Evolutionary conservation across 2,888 invertebrate genomes (phyloP), one percentile per base, ranked within the genome.

Genomic region (Chorisops tibialis): DNA sequence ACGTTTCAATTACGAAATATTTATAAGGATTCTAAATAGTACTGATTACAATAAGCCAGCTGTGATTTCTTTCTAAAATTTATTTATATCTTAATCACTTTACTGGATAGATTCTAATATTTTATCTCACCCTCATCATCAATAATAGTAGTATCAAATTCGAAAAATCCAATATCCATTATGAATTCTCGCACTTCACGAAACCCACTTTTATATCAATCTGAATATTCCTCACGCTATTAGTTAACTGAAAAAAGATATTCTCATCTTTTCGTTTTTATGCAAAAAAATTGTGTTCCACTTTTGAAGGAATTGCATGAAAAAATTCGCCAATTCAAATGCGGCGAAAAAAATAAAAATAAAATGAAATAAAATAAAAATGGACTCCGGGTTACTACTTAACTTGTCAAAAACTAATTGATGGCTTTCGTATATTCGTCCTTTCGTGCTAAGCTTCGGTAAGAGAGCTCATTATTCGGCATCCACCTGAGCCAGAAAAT

Each of bases 321-420:
- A 39, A 18, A 7, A 43, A 18, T 43, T 43, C 19, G 41, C 5
- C 43, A 12, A 14, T 41, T 41, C 41, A 5, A 14, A n/a, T n/a
- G 41, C 16, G 41, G 37, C 6, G 11, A 37, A 37, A 6, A 11
- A 41, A 41, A n/a, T n/a, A 41, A 14, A 11, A 41, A n/a, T 45
- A 19, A 45, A 45, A 45, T 18, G 18, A 45, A 45, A 11, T 14
- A 45, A 9, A 30, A 30, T 7, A 30, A 24, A 30, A 30, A 30
- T 2, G 30, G 30, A 30, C 30, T 5, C n/a, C 7, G 30, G 9
- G 30, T 30, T 30, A 30, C 30, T 30, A 30, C 48, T 48, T 48
- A 48, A 48, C n/a, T 48, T 48, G 48, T 48, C 48, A 48, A 19
- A 48, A 48, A 24, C 22, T 48, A 48, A 48, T 48, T 48, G 48